Evolutionary conservation across 2,797 vertebrate species (phyloP).

Genomic region (Fratercula arctica): DNA sequence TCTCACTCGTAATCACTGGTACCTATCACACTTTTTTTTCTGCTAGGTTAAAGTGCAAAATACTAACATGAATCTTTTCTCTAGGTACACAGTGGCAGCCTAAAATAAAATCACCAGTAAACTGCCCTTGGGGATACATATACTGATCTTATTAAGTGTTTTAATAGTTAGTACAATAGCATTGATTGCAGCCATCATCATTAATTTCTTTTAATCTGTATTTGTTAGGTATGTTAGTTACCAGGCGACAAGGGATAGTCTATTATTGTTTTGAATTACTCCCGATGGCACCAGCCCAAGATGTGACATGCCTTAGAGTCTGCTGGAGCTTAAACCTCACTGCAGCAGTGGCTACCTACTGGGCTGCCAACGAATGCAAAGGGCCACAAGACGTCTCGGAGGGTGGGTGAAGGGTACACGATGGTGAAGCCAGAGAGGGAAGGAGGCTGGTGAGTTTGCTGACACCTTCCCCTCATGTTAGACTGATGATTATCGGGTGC

Average conservation of each 20-base stretch:
- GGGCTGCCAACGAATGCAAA: neutral
- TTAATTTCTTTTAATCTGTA: neutral
- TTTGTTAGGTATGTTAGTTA: neutral
- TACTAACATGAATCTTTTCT: neutral
- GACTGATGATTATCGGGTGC: neutral
- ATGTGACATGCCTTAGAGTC: neutral
- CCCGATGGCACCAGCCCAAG: neutral
- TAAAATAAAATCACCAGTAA: neutral
- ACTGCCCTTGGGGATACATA: neutral
- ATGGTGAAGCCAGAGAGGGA: neutral
- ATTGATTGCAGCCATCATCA: neutral
- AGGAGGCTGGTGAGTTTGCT: neutral
- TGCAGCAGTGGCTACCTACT: neutral
- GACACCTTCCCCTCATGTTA: neutral
- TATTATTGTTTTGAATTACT: neutral
- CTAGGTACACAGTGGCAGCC: neutral
- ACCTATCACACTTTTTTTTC: neutral
- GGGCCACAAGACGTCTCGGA: accelerated
- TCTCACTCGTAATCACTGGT: neutral
- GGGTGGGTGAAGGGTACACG: accelerated
- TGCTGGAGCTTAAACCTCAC: neutral
- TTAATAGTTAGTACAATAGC: neutral
- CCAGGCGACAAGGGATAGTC: neutral
- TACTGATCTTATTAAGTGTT: neutral
- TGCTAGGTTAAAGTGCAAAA: neutral